Conservation (phyloP, 2,113 vertebrate genomes). For the Tylochromis polylepis region DNA sequence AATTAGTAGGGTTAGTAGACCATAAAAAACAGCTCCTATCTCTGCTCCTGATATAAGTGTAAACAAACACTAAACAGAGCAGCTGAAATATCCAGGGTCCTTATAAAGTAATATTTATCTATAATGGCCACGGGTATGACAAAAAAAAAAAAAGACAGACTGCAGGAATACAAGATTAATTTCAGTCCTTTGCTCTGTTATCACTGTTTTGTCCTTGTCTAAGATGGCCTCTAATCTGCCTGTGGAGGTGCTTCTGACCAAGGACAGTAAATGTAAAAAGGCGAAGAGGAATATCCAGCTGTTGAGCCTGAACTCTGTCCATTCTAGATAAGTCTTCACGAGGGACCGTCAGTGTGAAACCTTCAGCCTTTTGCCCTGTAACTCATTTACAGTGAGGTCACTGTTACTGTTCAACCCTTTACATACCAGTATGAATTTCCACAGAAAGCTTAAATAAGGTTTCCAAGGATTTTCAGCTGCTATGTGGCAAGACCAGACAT, state of each 20-base stretch:
- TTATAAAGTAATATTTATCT: background rate
- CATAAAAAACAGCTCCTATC: background rate
- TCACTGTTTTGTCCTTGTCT: background rate
- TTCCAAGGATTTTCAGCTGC: background rate
- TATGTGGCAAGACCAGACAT: background rate
- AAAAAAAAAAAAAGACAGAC: background rate
- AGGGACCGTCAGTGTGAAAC: background rate
- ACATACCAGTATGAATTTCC: background rate
- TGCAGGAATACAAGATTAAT: background rate
- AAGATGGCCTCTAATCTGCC: background rate
- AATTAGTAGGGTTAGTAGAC: no score
- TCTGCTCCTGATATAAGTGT: no score
- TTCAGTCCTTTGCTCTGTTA: background rate
- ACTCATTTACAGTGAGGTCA: background rate
- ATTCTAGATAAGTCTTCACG: background rate
- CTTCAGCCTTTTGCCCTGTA: background rate
- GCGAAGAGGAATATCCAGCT: conserved; percentile 44
- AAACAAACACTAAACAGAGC: background rate
- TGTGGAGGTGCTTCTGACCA: background rate
- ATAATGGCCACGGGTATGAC: background rate
- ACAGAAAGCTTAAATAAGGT: background rate
- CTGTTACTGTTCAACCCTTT: background rate
- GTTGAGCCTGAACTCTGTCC: background rate
- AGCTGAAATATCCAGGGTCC: background rate
- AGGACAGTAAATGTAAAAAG: background rate